A percentile compares a stretch with the other conserved stretches of the same genome.
Evolutionary conservation across 2,888 invertebrate genomes (phyloP).

Genomic region (Chrysolina oricalcia): DNA sequence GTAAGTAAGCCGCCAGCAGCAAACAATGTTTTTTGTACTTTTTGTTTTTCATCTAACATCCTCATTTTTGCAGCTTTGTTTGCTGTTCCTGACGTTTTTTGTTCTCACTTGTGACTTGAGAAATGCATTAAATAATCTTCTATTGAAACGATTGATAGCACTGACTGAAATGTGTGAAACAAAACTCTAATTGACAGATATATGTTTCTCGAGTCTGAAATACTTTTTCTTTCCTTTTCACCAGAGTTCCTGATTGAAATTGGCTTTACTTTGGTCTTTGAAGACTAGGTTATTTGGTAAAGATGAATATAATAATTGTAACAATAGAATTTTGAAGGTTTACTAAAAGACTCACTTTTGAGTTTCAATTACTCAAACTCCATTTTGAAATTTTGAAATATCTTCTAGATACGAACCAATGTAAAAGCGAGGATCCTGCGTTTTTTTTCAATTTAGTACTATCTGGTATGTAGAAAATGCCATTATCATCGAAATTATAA

Average conservation of each 20-base stretch:
- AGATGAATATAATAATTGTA: no score
- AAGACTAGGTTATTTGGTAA: no score
- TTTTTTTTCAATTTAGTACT: no score
- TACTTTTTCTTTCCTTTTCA: neutral
- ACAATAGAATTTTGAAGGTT: no score
- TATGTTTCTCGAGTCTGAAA: constrained; percentile 1
- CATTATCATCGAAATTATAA: no score
- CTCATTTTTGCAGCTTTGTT: constrained; percentile 15
- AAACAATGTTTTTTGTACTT: constrained; percentile 24
- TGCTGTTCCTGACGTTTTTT: constrained; percentile 1
- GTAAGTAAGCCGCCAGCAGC: constrained; percentile 82
- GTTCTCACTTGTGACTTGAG: neutral
- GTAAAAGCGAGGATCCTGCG: no score
- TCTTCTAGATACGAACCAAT: no score
- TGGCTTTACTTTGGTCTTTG: neutral
- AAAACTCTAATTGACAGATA: neutral
- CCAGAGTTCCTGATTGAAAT: neutral
- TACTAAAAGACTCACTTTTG: no score
- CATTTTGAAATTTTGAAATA: no score
- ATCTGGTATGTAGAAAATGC: no score
- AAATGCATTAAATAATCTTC: neutral
- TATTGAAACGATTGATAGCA: neutral
- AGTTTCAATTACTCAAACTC: no score
- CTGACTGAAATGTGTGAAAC: neutral
- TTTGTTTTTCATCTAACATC: constrained; percentile 13